Base-by-base conservation (phyloP, 2,113 vertebrate species). In the Sinocyclocheilus anophthalmus region DNA sequence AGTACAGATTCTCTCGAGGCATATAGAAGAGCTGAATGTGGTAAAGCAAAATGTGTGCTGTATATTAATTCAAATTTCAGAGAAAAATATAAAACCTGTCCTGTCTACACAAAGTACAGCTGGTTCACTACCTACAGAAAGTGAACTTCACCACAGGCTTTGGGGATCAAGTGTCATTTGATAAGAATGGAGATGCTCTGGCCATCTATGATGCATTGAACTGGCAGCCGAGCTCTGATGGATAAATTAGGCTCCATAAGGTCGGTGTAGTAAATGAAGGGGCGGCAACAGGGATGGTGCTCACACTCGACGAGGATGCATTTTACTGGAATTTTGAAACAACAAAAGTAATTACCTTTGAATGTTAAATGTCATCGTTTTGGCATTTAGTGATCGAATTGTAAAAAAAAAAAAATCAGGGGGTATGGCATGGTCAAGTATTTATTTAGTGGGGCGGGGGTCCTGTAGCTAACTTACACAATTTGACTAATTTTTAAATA, bases 141-240 rank as follows among this genome's bases (percentile, higher is more conserved):
- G 86, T 94, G 20, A 92, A 93, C 48, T 94, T 94, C 77, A 93
- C 90, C 14, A 93, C 92, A 77, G 53, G 33, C 30, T 76, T 84
- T 42, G 86, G 65, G 12, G 82, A 87, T 3, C 50, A n/a, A 4
- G 55, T 84, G 13, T 80, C 69, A 24, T 87, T 87, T 80, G 76
- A 87, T 70, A 84, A 89, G 13, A 67, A 67, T 67, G 65, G 65
- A 33, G 65, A 67, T 67, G 65, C 65, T 67, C 1, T 67, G 26
- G 65, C 65, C 13, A 67, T 67, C 13, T 67, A 67, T 67, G 65
- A 67, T 67, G 65, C 33, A 13, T 3, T 94, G 89, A 94, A 94
- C 89, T 84, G 81, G 81, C 82, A 84, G 18, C 63, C 53, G 87
- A 89, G 91, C 22, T 88, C 87, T 33, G 91, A 92, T 45, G 92